Percentiles rank a stretch among this genome's conserved stretches.
Conservation (phyloP, 1,140 invertebrate genomes). For the Teleopsis dalmanni region DNA sequence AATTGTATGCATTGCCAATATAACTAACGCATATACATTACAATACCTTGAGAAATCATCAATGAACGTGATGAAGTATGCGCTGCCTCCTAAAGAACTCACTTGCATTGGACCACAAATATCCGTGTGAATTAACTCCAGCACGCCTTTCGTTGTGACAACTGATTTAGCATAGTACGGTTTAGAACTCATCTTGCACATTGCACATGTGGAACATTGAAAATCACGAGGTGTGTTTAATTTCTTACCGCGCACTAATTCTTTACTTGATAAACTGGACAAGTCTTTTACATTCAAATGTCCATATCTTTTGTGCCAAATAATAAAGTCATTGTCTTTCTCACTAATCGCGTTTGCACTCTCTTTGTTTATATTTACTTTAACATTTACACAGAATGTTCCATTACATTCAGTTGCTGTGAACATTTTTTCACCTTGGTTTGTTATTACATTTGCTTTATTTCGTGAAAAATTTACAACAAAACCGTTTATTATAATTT, state of each 20-base stretch:
- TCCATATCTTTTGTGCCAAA: conserved; percentile 3
- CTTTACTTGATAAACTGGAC: conserved; percentile 2
- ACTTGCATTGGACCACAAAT: neutral
- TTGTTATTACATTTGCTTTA: neutral
- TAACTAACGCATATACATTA: no score
- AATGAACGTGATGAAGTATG: neutral
- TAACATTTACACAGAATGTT: neutral
- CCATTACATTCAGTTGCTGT: neutral
- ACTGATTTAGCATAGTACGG: neutral
- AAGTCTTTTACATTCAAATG: neutral
- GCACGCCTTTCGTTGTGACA: neutral
- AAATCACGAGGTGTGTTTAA: neutral
- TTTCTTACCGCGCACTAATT: neutral
- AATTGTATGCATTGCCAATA: no score
- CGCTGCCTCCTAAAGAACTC: neutral
- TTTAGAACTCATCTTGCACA: neutral
- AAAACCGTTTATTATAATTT: conserved; percentile 3
- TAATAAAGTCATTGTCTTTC: neutral
- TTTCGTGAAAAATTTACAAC: neutral
- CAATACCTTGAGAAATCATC: conserved; percentile 3
- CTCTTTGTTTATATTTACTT: neutral
- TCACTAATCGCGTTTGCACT: neutral
- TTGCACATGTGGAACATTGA: conserved; percentile 1
- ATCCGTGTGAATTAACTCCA: neutral
- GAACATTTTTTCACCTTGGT: neutral